phyloP scores from a whole-genome alignment of 2,113 vertebrate species.

The Scomber japonicus region DNA sequence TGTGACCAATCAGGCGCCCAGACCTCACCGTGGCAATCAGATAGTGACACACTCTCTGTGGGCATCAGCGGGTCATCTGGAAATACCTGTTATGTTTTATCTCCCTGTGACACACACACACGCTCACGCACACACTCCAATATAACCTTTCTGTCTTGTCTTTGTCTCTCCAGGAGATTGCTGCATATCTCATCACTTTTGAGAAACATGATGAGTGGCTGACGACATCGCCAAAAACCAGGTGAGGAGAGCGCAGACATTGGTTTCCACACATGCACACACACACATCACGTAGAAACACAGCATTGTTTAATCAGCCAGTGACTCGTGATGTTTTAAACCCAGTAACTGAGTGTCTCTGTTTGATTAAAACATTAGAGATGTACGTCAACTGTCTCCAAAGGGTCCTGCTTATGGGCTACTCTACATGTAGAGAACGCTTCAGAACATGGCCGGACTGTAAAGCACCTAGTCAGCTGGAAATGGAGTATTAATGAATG shows the following conservation, averaged over 20 bases:
- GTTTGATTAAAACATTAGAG: conserved; percentile 77
- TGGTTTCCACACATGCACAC: conserved; percentile 17
- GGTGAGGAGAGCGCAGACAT: conserved; percentile 70
- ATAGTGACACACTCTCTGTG: conserved; percentile 73
- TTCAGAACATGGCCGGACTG: conserved; percentile 66
- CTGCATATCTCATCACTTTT: conserved; percentile 88
- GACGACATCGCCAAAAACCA: conserved; percentile 88
- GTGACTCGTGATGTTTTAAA: conserved; percentile 61
- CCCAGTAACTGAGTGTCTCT: conserved; percentile 57
- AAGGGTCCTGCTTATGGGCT: conserved; percentile 62
- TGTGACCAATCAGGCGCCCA: conserved; percentile 71
- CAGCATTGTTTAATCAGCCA: conserved; percentile 53
- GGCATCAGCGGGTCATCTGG: conserved; percentile 80
- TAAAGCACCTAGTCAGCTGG: conserved; percentile 80
- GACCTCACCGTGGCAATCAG: conserved; percentile 75
- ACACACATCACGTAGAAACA: conserved; percentile 22
- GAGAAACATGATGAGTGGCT: conserved; percentile 89
- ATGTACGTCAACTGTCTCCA: conserved; percentile 60
- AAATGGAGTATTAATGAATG: conserved; percentile 81
- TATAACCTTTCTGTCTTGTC: conserved; percentile 65
- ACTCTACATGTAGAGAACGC: conserved; percentile 65
- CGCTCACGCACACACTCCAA: conserved; percentile 9
- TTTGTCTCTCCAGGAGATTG: conserved; percentile 84
- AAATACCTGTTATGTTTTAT: conserved; percentile 79
- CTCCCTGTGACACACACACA: conserved; percentile 55